Conservation (phyloP, 2,113 vertebrate species). For the Myanophis thanlyinensis region DNA sequence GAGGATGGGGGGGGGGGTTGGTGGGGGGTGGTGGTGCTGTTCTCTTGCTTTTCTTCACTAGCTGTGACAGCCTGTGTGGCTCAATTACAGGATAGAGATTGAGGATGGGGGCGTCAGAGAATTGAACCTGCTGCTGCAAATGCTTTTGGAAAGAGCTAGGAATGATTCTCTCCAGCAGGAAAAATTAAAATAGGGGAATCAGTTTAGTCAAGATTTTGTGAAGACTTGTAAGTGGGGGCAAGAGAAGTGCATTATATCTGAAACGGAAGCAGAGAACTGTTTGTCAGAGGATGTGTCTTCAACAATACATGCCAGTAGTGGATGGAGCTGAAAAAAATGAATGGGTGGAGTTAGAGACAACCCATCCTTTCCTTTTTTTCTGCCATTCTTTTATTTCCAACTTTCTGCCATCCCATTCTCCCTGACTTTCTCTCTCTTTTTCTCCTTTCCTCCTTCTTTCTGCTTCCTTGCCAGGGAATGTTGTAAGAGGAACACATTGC, state of each 20-base stretch:
- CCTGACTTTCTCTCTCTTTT: not conserved
- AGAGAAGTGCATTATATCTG: not conserved
- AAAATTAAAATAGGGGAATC: not conserved
- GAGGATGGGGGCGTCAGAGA: conserved; percentile 7
- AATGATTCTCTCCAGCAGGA: not conserved
- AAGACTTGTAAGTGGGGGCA: not conserved
- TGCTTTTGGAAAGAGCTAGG: not conserved
- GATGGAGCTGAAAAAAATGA: too few relatives aligned
- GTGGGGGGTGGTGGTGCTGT: too few relatives aligned
- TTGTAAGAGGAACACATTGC: not conserved
- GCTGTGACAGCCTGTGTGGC: conserved; percentile 4
- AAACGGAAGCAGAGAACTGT: not conserved
- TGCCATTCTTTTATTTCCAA: not conserved
- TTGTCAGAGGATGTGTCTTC: not conserved
- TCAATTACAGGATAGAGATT: conserved; percentile 26
- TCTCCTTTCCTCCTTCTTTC: not conserved
- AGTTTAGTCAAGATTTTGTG: not conserved
- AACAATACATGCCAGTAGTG: not conserved
- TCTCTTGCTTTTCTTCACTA: conserved; percentile 3
- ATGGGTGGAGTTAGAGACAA: too few relatives aligned
- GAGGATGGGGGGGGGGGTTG: not conserved
- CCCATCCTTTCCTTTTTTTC: not conserved
- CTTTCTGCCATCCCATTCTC: not conserved
- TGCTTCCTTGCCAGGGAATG: not conserved
- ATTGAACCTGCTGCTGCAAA: not conserved